Base-by-base conservation (phyloP, 2,113 vertebrate genomes). In the Ibidorhyncha struthersii region DNA sequence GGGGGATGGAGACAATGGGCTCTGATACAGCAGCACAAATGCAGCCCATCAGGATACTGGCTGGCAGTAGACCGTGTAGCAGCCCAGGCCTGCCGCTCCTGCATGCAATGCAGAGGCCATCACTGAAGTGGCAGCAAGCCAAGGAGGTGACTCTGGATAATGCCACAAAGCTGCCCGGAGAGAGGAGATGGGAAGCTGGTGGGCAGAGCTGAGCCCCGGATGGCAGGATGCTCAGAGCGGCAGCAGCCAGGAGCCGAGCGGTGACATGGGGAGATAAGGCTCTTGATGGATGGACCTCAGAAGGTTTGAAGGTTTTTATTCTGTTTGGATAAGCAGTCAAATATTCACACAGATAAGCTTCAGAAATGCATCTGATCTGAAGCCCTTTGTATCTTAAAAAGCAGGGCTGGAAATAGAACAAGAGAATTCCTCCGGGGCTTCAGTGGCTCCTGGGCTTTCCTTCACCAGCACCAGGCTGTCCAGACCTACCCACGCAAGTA, bases 211-310 rank as follows among this genome's bases (percentile, higher is more conserved):
- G 29, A 95, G 47, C 30, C 43, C 62, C 0, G 23, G n/a, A 34
- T 43, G 55, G 81, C 0, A 0, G 53, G 53, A 91, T 49, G 49
- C 70, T 97, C 80, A 1, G 6, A 88, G 58, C 15, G 2, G 90
- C 87, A 91, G 92, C 61, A 7, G 66, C 87, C 8, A 14, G 84
- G 83, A 96, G 93, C 66, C 26, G 16, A 65, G 61, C 1, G 8
- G 92, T 89, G 80, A 96, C 95, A 47, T 3, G 53, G 43, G 74
- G 41, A 96, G 97, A 96, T 97, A 96, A 96, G 78, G 67, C 27
- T 84, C 53, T 70, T 96, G 96, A 97, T 94, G 95, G 95, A 97
- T 96, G 92, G 90, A 95, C 88, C 94, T 91, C 95, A 83, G 94
- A 94, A 96, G 59, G 76, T 79, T 95, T 90, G 96, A 96, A 92